Percentiles rank a stretch among this genome's conserved stretches.
Conservation (phyloP, 2,888 invertebrate genomes). For the Eupithecia pulchellata region DNA sequence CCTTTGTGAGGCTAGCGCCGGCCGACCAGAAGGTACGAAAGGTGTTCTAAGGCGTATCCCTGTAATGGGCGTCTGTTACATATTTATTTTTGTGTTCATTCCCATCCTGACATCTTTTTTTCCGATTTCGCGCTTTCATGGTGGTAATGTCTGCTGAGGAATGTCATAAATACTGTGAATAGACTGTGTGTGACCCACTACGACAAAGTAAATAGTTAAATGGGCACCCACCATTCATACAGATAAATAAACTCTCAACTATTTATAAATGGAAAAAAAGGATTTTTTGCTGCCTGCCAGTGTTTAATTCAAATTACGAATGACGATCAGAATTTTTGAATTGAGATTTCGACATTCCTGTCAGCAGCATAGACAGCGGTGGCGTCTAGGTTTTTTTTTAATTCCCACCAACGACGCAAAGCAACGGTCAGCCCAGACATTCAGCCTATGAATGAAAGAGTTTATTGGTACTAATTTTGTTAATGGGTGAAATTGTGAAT, state of each 20-base stretch:
- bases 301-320: not conserved
- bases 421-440: constrained; percentile 19
- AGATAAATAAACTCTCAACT: constrained; percentile 9
- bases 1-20: constrained; percentile 84
- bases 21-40: constrained; percentile 80
- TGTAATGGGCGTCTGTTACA: constrained; percentile 78
- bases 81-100: constrained; percentile 85
- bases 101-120: constrained; percentile 77
- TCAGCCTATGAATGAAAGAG: constrained; percentile 60
- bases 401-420: constrained; percentile 41
- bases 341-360: not conserved
- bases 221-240: not conserved
- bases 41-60: constrained; percentile 79
- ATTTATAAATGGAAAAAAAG: constrained; percentile 2
- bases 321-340: not conserved
- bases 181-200: constrained; percentile 11
- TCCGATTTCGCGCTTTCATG: constrained; percentile 79
- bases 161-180: constrained; percentile 26
- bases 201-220: constrained; percentile 19
- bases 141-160: constrained; percentile 57
- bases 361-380: not conserved
- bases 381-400: constrained; percentile 6
- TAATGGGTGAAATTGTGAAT: constrained; percentile 67
- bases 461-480: constrained; percentile 69
- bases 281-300: not conserved